These are phyloP conservation scores for Sula dactylatra DNA, from an alignment of 2,113 vertebrate species.

Conservation along the genomic window DNA sequence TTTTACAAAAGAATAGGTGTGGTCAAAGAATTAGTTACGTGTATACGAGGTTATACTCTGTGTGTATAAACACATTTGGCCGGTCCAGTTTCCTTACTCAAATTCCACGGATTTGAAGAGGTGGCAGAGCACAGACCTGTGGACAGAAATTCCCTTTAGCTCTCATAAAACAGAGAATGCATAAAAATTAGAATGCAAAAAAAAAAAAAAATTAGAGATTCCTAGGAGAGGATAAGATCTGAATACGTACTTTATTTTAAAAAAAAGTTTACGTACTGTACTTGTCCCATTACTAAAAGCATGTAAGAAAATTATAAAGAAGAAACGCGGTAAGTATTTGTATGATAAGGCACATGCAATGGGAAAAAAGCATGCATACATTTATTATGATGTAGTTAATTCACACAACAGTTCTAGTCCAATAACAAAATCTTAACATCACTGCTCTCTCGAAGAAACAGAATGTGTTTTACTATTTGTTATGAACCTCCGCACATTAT, in stretches of 20 bases:
- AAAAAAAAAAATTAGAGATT: background rate
- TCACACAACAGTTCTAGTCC: background rate
- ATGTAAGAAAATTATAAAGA: background rate
- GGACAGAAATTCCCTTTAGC: background rate
- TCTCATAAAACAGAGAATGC: background rate
- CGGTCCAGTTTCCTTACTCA: background rate
- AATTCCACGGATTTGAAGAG: background rate
- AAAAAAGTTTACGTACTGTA: background rate
- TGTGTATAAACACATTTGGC: background rate
- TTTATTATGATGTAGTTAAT: background rate
- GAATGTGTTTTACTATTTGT: background rate
- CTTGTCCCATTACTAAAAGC: background rate
- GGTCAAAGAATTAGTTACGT: background rate
- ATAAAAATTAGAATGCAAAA: background rate
- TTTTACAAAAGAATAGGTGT: background rate
- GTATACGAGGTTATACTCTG: background rate
- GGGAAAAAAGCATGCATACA: background rate
- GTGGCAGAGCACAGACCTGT: background rate
- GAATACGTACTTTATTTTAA: background rate
- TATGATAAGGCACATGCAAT: background rate
- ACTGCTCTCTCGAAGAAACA: background rate
- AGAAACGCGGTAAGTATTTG: background rate
- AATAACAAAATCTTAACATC: background rate
- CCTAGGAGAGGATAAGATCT: background rate
- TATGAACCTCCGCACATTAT: background rate